Percentiles rank a stretch among this genome's conserved stretches.
Conservation (phyloP, 2,797 vertebrate species). For the Ptychobarbus kaznakovi region DNA sequence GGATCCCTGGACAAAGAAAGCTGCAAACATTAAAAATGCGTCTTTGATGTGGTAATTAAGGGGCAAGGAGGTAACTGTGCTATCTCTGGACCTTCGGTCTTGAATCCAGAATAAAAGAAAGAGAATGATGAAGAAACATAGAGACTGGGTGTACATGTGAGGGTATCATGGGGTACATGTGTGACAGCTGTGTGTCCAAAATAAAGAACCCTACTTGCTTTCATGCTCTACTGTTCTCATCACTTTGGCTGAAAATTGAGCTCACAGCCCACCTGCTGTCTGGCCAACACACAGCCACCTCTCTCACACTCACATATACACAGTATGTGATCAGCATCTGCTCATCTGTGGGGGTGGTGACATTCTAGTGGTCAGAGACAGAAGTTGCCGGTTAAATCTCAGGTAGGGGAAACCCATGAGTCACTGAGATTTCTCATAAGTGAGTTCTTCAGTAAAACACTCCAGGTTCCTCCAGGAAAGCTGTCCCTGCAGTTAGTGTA, state of each 20-base stretch:
- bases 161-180: background rate
- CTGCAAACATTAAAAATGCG: background rate
- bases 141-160: background rate
- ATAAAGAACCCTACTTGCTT: slow-evolving; percentile 20
- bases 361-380: background rate
- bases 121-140: background rate
- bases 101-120: background rate
- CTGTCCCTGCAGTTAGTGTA: background rate
- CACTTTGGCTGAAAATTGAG: slow-evolving; percentile 18
- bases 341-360: background rate
- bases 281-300: background rate
- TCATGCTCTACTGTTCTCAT: background rate
- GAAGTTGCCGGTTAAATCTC: background rate
- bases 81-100: background rate
- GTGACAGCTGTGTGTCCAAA: background rate
- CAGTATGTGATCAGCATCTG: slow-evolving; percentile 6
- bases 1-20: background rate
- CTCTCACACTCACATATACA: background rate
- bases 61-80: background rate
- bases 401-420: background rate
- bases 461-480: background rate
- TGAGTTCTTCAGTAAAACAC: background rate
- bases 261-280: slow-evolving; percentile 19
- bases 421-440: slow-evolving; percentile 1
- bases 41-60: slow-evolving; percentile 29